A percentile compares a stretch with the other conserved stretches of the same genome.
phyloP scores from a whole-genome alignment of 1,140 invertebrate species.

The Pseudomyrmex gracilis region DNA sequence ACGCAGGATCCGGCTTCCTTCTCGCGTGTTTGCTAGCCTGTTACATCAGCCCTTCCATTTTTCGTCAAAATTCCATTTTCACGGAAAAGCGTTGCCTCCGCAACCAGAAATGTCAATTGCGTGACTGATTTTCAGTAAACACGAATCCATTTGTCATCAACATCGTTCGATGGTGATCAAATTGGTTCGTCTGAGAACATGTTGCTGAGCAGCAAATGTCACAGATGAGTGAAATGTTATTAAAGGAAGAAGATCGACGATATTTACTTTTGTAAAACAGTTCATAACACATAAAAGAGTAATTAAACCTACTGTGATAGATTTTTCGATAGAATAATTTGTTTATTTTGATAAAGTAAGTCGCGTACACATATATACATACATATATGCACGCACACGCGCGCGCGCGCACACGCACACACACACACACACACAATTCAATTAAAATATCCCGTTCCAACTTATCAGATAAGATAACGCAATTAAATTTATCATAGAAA shows the following conservation, averaged over 20 bases:
- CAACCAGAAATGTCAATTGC: slow-evolving; percentile 14
- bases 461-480: too few relatives aligned
- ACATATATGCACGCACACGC: too few relatives aligned
- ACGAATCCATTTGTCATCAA: background rate
- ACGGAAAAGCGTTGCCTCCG: slow-evolving; percentile 52
- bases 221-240: background rate
- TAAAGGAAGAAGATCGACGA: background rate
- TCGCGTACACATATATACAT: too few relatives aligned
- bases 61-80: slow-evolving; percentile 78
- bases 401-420: too few relatives aligned
- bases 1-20: slow-evolving; percentile 40
- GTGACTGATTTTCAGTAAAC: background rate
- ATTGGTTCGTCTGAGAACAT: slow-evolving; percentile 8
- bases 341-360: slow-evolving; percentile 18
- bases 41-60: slow-evolving; percentile 75
- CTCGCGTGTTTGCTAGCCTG: slow-evolving; percentile 74
- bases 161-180: background rate
- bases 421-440: too few relatives aligned
- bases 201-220: background rate
- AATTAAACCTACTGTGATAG: background rate
- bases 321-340: slow-evolving; percentile 7
- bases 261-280: background rate
- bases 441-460: too few relatives aligned
- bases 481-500: slow-evolving; percentile 23
- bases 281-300: background rate